Evolutionary conservation across 2,797 vertebrate species (phyloP), one percentile per base, ranked within the genome.

Genomic region (Danionella dracula): DNA sequence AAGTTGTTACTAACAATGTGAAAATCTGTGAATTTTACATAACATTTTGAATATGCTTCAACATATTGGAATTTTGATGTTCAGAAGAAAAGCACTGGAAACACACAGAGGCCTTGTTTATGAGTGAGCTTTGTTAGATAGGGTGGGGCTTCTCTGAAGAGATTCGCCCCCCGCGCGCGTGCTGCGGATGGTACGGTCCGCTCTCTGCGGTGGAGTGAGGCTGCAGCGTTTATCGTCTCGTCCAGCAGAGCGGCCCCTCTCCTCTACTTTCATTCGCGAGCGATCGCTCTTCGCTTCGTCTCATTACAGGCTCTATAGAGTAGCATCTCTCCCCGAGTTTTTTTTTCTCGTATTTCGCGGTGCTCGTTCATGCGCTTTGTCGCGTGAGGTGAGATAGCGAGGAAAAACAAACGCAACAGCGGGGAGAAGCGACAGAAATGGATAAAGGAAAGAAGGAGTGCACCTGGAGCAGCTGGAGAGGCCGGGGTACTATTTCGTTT

Each of bases 401-500:
- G 16, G 37, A 40, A 76, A 84, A 63, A 78, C 76, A 77, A 77
- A 85, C 80, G 75, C 54, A 29, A 40, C 35, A 46, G 23, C 34
- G 6, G 54, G 11, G 34, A 37, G 44, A 57, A 57, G 75, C 76
- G 77, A 73, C 65, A 62, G 62, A 71, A 91, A 91, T 87, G 93
- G 92, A 93, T 89, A 88, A 87, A 77, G 92, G 90, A 82, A 96
- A 94, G 93, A 97, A 95, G 92, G 94, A 96, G 70, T 88, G 93
- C 84, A 89, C 93, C 71, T 96, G 93, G 94, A 97, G 90, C 92
- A 85, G 92, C 90, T 99, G 95, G 95, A 98, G 91, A 88, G 93
- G 94, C 87, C 94, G 96, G 91, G 96, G 96, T 99, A 99, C 91
- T 84, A 77, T 85, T 70, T 42, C 50, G 19, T 68, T 61, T 50